These are phyloP conservation scores for Oegoconia quadripuncta DNA, from an alignment of 2,888 invertebrate species.

Conservation along the genomic window DNA sequence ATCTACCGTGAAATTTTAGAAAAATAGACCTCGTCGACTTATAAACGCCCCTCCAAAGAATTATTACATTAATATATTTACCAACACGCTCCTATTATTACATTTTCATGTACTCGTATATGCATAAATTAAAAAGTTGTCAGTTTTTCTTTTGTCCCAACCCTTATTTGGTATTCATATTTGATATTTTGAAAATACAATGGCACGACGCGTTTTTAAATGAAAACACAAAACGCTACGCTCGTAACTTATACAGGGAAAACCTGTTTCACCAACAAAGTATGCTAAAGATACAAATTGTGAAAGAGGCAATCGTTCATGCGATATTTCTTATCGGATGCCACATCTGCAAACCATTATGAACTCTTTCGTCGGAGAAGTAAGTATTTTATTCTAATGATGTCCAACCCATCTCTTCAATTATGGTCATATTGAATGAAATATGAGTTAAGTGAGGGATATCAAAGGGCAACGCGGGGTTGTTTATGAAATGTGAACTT, in stretches of 20 bases:
- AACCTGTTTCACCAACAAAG: conserved; percentile 73
- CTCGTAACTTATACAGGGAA: conserved; percentile 60
- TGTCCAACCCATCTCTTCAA: conserved; percentile 58
- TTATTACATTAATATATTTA: conserved; percentile 77
- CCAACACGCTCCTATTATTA: conserved; percentile 77
- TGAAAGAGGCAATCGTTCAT: conserved; percentile 76
- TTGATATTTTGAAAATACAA: conserved; percentile 76
- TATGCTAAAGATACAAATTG: conserved; percentile 77
- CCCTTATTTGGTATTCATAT: conserved; percentile 80
- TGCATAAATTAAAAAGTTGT: conserved; percentile 77
- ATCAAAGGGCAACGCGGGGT: conserved; percentile 73
- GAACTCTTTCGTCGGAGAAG: conserved; percentile 45
- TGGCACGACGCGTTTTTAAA: conserved; percentile 66
- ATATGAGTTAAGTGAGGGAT: conserved; percentile 78
- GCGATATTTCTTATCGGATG: conserved; percentile 53
- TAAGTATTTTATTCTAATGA: conserved; percentile 59
- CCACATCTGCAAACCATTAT: conserved; percentile 43
- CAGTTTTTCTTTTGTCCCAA: conserved; percentile 76
- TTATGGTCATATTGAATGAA: conserved; percentile 77
- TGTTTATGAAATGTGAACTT: conserved; percentile 73
- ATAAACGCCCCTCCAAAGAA: conserved; percentile 62
- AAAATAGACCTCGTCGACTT: conserved; percentile 58
- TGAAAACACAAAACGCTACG: conserved; percentile 58
- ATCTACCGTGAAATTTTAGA: conserved; percentile 75
- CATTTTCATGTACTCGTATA: conserved; percentile 76